These are phyloP conservation scores for Panulirus ornatus DNA, from an alignment of 1,140 invertebrate genomes.

Conservation along the genomic window DNA sequence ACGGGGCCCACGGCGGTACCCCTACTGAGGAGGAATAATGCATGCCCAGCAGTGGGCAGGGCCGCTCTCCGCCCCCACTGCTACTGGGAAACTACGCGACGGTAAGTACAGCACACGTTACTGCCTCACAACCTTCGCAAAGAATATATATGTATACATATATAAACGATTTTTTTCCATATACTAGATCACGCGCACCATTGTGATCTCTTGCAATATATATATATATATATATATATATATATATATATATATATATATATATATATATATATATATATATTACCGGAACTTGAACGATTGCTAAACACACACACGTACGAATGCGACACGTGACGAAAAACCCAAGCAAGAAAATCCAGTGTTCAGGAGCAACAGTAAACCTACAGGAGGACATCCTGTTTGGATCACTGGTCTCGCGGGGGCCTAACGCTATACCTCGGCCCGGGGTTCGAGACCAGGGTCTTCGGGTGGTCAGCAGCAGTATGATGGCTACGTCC, in stretches of 20 bases:
- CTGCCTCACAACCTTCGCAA: no score
- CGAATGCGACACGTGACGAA: background rate
- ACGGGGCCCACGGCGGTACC: no score
- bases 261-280: no score
- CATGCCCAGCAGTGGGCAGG: no score
- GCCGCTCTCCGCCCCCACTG: no score
- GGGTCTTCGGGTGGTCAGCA: background rate
- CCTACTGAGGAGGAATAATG: no score
- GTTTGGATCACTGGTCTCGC: slow-evolving; percentile 46
- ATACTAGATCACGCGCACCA: background rate
- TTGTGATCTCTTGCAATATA: no score
- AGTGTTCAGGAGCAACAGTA: background rate
- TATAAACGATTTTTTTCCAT: background rate
- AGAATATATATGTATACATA: background rate
- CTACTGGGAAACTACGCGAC: no score
- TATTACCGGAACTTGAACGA: background rate
- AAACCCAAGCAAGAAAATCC: background rate
- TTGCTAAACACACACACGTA: background rate
- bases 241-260: no score
- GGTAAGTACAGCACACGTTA: no score
- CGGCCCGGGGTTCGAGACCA: background rate
- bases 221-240: no score
- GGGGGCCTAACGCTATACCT: no score
- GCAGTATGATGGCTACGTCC: background rate
- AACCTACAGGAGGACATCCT: slow-evolving; percentile 23